Conservation (phyloP, 1,140 invertebrate genomes). For the Drosophila pectinifera region DNA sequence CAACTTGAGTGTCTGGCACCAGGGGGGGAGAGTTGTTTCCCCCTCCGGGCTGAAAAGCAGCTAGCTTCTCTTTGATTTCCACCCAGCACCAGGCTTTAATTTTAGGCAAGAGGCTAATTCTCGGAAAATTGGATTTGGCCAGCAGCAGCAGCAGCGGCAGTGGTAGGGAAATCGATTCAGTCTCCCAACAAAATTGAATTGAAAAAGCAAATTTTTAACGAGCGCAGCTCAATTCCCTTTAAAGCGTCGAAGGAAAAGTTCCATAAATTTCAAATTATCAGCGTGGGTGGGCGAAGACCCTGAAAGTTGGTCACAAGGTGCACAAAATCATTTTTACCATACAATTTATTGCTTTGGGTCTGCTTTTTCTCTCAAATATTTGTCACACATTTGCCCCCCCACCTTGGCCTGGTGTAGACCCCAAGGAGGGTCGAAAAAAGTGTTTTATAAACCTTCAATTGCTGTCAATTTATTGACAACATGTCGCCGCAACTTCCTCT, state of each 20-base stretch:
- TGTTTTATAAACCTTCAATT: constrained; percentile 84
- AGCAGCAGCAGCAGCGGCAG: constrained; percentile 1
- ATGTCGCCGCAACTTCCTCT: constrained; percentile 69
- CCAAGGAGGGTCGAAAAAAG: constrained; percentile 58
- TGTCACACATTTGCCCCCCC: constrained; percentile 51
- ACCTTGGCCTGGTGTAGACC: constrained; percentile 7
- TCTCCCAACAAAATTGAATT: constrained; percentile 1
- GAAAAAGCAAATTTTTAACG: constrained; percentile 14
- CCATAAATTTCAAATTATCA: constrained; percentile 75
- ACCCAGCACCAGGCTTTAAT: constrained; percentile 61
- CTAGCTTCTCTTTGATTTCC: constrained; percentile 63
- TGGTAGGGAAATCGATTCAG: constrained; percentile 2
- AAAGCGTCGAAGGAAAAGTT: constrained; percentile 32
- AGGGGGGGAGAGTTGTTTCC: constrained; percentile 8
- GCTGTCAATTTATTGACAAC: constrained; percentile 83
- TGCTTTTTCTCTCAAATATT: constrained; percentile 65
- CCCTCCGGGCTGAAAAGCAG: not conserved
- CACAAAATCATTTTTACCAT: constrained; percentile 80
- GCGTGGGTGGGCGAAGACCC: not conserved
- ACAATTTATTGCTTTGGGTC: constrained; percentile 79
- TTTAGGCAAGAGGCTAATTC: constrained; percentile 71
- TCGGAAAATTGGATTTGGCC: constrained; percentile 61
- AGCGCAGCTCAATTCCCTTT: constrained; percentile 6
- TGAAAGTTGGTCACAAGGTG: constrained; percentile 52
- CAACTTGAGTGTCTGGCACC: constrained; percentile 40